A percentile compares a stretch with the other conserved stretches of the same genome.
phyloP scores from a whole-genome alignment of 2,888 invertebrate genomes.

The Ennomos fuscantarius region DNA sequence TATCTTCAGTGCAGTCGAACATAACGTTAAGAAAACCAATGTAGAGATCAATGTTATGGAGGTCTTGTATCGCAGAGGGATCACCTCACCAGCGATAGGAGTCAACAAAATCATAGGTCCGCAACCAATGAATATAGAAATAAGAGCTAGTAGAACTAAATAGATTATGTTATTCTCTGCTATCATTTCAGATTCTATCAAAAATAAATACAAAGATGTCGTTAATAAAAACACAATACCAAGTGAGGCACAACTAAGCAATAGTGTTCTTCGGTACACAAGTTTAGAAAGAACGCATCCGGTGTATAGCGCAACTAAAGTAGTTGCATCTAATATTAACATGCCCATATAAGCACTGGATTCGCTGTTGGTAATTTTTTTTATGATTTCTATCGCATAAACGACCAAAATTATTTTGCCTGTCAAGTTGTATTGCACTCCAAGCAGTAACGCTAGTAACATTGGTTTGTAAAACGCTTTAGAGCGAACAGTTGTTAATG shows the following conservation, averaged over 20 bases:
- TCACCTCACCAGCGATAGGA: constrained; percentile 47
- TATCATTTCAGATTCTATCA: constrained; percentile 40
- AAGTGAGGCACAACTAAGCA: constrained; percentile 42
- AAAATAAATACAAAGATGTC: constrained; percentile 47
- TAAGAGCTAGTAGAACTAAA: constrained; percentile 41
- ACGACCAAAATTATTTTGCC: constrained; percentile 51
- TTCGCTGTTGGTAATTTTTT: constrained; percentile 50
- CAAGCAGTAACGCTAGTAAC: constrained; percentile 34
- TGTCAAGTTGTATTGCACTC: constrained; percentile 22
- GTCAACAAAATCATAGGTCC: constrained; percentile 49
- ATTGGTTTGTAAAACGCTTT: constrained; percentile 54
- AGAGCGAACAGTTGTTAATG: background rate
- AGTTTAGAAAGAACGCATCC: constrained; percentile 44
- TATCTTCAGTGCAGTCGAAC: constrained; percentile 43
- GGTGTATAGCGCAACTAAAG: constrained; percentile 52
- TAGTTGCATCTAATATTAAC: constrained; percentile 58
- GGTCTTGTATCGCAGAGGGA: constrained; percentile 47
- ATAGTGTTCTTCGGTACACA: constrained; percentile 45
- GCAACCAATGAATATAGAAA: constrained; percentile 49
- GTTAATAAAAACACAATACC: constrained; percentile 43
- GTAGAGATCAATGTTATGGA: too few relatives aligned
- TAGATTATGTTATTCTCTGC: constrained; percentile 44
- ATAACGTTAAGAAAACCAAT: constrained; percentile 32
- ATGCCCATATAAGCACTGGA: constrained; percentile 52
- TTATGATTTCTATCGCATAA: constrained; percentile 57